Base-by-base conservation (phyloP, 2,797 vertebrate species). In the Mico argentatus region DNA sequence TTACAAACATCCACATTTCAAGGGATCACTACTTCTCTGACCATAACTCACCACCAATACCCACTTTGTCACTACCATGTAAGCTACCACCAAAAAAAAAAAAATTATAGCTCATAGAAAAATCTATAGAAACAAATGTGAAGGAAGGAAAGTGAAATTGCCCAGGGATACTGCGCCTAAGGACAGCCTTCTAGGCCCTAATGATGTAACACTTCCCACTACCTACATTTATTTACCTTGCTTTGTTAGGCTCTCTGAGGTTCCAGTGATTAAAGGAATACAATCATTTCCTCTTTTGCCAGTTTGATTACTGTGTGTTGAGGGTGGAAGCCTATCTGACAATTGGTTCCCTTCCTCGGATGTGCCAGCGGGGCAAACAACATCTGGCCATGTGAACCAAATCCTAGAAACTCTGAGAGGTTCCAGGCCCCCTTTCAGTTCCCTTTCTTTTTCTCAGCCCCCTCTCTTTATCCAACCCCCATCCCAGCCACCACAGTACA, bases 401-500 rank as follows among this genome's bases (percentile, higher is more conserved):
- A 67, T 55, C 57, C 77, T 12, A 11, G 12, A 52, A 88, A 20
- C 44, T 76, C 20, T 26, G 50, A 75, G n/a, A 86, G 44, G 33
- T 22, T 92, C 46, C 27, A 24, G 44, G 30, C 61, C 52, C 22
- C 61, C 89, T 80, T 91, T 55, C 2, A 0, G 15, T 75, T 17
- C 30, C 33, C 5, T 87, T 41, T 72, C 10, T 36, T 88, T 84
- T 76, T 10, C 14, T 84, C 75, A 72, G 1, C 41, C 44, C 7
- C 33, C 41, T 8, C 33, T 67, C 33, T 67, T 67, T n/a, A n/a
- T 67, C 61, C 14, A 79, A 0, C 26, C 59, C 27, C 22, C 59
- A 26, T 10, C 36, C 8, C 9, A 0, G 2, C n/a, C 22, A 3
- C 48, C 5, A 24, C 7, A 7, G 22, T 17, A 36, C 27, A 6